Evolutionary conservation across 2,888 invertebrate genomes (phyloP).

Genomic region (Ophion obscuratus): DNA sequence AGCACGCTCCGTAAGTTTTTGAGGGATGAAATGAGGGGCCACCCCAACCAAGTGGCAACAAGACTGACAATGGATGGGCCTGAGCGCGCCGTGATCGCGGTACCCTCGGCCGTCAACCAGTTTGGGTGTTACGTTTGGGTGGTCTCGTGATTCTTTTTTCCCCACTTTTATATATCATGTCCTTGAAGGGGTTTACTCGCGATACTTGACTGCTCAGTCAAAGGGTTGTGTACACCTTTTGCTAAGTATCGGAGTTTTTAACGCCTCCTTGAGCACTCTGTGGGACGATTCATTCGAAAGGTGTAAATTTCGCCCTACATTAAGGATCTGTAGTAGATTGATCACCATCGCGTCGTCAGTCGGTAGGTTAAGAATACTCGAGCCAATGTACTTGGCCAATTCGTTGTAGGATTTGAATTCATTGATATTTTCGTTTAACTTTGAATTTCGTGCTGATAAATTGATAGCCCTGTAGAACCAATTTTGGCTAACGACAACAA

Average conservation of each 20-base stretch:
- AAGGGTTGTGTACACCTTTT: slow-evolving; percentile 52
- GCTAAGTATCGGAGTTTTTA: slow-evolving; percentile 32
- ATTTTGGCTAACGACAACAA: neutral
- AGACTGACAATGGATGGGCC: slow-evolving; percentile 69
- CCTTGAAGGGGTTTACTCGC: slow-evolving; percentile 28
- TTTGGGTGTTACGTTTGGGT: slow-evolving; percentile 74
- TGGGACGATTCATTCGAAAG: slow-evolving; percentile 43
- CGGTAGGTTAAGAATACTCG: slow-evolving; percentile 5
- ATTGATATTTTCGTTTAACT: neutral
- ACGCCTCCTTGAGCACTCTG: slow-evolving; percentile 46
- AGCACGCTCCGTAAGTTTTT: slow-evolving; percentile 73
- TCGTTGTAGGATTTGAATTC: slow-evolving; percentile 21
- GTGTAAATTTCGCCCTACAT: neutral
- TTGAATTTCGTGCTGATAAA: too few species aligned
- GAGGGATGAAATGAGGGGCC: slow-evolving; percentile 60
- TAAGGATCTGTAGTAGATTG: neutral
- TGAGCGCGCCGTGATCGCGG: slow-evolving; percentile 64
- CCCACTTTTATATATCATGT: slow-evolving; percentile 51
- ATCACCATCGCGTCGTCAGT: slow-evolving; percentile 10
- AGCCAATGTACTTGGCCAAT: slow-evolving; percentile 3
- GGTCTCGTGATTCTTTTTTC: slow-evolving; percentile 66
- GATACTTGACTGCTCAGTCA: slow-evolving; percentile 58
- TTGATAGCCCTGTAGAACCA: neutral
- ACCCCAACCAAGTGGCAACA: slow-evolving; percentile 47
- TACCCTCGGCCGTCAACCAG: slow-evolving; percentile 79